These are phyloP conservation scores for Galeruca laticollis DNA, from an alignment of 2,888 invertebrate species.

Conservation along the genomic window DNA sequence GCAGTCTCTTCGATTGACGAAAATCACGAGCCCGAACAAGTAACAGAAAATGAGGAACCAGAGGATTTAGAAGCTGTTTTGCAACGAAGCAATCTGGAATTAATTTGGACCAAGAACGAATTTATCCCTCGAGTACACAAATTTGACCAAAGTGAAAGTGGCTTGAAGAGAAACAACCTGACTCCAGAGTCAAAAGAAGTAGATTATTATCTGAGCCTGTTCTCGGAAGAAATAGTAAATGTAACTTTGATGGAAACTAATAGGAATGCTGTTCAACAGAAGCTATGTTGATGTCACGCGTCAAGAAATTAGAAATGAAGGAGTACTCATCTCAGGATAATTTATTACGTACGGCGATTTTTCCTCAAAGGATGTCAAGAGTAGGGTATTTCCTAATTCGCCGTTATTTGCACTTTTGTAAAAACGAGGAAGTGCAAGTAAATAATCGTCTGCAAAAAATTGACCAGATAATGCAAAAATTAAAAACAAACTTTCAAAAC, in stretches of 20 bases:
- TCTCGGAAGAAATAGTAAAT: constrained; percentile 13
- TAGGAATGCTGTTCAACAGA: neutral
- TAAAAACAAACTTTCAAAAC: constrained; percentile 24
- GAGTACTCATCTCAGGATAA: constrained; percentile 16
- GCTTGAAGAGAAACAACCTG: too few relatives aligned
- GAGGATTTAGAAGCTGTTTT: too few relatives aligned
- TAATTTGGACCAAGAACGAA: too few relatives aligned
- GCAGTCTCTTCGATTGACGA: too few relatives aligned
- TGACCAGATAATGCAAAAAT: constrained; percentile 22
- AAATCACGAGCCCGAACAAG: too few relatives aligned
- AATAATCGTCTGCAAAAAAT: constrained; percentile 27
- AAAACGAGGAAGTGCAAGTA: constrained; percentile 21
- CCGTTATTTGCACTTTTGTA: too few relatives aligned
- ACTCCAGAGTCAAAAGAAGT: neutral
- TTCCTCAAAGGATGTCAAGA: too few relatives aligned
- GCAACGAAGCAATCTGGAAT: too few relatives aligned
- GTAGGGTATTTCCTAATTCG: too few relatives aligned
- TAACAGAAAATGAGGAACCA: too few relatives aligned
- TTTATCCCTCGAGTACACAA: too few relatives aligned
- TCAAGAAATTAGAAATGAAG: neutral
- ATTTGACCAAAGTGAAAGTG: too few relatives aligned
- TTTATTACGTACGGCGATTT: constrained; percentile 4
- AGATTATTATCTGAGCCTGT: constrained; percentile 3
- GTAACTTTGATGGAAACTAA: constrained; percentile 4
- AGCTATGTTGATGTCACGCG: constrained; percentile 13